A percentile compares a stretch with the other conserved stretches of the same genome.
phyloP scores from a whole-genome alignment of 2,797 vertebrate species.

The Labroides dimidiatus region DNA sequence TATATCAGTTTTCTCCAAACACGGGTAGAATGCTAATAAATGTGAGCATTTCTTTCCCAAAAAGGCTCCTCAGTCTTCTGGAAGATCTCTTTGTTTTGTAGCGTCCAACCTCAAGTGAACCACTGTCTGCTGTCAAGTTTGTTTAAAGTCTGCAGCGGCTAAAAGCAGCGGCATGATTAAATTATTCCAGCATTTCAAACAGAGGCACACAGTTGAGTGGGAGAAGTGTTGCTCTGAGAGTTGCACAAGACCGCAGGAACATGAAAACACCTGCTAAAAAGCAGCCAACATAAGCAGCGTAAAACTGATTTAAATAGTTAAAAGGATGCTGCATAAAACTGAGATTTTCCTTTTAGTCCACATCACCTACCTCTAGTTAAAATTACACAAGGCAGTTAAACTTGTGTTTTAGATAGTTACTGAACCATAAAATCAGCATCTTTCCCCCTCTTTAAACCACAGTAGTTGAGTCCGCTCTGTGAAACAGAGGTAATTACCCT shows the following conservation, averaged over 20 bases:
- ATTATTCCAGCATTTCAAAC: not conserved
- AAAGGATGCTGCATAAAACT: not conserved
- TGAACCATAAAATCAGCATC: conserved; percentile 21
- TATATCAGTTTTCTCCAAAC: not conserved
- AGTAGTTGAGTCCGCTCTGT: not conserved
- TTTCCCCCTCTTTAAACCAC: conserved; percentile 7
- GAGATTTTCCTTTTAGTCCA: not conserved
- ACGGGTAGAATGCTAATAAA: not conserved
- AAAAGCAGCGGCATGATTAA: not conserved
- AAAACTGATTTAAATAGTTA: conserved; percentile 2
- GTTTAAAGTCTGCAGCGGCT: not conserved
- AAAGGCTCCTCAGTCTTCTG: not conserved
- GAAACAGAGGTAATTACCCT: conserved; percentile 49
- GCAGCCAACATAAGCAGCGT: not conserved
- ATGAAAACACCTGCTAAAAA: conserved; percentile 1
- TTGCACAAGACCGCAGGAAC: not conserved
- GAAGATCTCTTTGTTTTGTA: not conserved
- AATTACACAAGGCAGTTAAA: conserved; percentile 2
- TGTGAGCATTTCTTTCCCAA: not conserved
- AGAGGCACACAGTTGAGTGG: not conserved
- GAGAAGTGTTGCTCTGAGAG: not conserved
- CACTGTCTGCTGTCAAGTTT: not conserved
- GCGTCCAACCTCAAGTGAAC: not conserved
- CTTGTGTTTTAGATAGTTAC: conserved; percentile 16
- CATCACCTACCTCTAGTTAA: not conserved